phyloP scores from a whole-genome alignment of 1,140 invertebrate species.

The Thaumatotibia leucotreta region DNA sequence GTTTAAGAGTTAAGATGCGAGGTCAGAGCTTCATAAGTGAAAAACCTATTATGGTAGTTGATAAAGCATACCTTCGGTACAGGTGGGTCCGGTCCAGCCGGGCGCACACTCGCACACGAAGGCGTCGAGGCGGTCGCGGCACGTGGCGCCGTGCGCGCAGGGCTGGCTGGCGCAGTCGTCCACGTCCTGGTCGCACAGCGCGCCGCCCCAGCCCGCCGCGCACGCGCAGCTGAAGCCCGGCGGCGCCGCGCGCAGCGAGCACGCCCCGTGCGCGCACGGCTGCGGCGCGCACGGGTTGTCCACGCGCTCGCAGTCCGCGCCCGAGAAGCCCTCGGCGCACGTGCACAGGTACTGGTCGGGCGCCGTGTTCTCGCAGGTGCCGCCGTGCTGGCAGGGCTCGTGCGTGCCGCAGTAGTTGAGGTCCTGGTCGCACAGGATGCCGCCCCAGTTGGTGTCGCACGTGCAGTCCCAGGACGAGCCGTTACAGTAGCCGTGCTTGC shows the following conservation, averaged over 20 bases:
- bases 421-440: constrained; percentile 96
- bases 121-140: constrained; percentile 84
- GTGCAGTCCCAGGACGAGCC: constrained; percentile 93
- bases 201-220: constrained; percentile 89
- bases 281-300: constrained; percentile 93
- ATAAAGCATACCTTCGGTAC: constrained; percentile 39
- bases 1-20: no score
- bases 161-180: constrained; percentile 84
- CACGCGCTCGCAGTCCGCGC: constrained; percentile 92
- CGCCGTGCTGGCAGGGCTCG: constrained; percentile 96
- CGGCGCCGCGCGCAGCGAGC: constrained; percentile 70
- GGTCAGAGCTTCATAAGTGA: no score
- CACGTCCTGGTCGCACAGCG: constrained; percentile 81
- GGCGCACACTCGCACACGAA: constrained; percentile 76
- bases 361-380: constrained; percentile 96
- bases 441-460: constrained; percentile 95
- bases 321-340: constrained; percentile 94
- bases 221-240: constrained; percentile 87
- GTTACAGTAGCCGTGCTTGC: constrained; percentile 95
- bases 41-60: neutral
- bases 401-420: constrained; percentile 98
- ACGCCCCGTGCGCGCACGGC: constrained; percentile 92
- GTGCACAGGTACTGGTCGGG: constrained; percentile 94
- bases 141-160: constrained; percentile 91
- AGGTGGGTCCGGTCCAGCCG: constrained; percentile 55